Percentiles rank a stretch among this genome's conserved stretches.
Evolutionary conservation across 2,888 invertebrate species (phyloP).

Genomic region (Pyrgus malvae): DNA sequence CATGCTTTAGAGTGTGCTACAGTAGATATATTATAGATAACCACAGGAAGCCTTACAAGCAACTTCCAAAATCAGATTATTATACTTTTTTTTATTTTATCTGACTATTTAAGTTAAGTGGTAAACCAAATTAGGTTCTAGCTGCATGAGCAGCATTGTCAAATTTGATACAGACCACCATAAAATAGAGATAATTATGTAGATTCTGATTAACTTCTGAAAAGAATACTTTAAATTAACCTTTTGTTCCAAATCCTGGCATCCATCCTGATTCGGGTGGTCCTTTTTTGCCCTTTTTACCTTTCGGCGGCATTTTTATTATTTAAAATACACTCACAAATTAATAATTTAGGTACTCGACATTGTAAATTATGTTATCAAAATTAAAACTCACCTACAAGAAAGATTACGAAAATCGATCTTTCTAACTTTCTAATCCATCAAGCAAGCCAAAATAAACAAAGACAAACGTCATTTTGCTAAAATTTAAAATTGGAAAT

Average conservation of each 20-base stretch:
- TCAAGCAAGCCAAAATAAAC: conserved; percentile 18
- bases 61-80: no score
- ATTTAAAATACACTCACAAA: conserved; percentile 33
- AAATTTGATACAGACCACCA: no score
- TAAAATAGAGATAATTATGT: no score
- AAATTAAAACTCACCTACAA: conserved; percentile 36
- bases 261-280: conserved; percentile 74
- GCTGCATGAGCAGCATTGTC: no score
- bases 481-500: conserved; percentile 31
- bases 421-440: conserved; percentile 18
- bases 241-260: conserved; percentile 74
- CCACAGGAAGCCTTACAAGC: no score
- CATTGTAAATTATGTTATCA: conserved; percentile 34
- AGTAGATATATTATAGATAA: no score
- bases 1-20: no score
- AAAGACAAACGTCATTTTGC: no score
- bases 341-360: conserved; percentile 36
- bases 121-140: no score
- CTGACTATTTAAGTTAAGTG: no score
- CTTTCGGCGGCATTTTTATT: conserved; percentile 61
- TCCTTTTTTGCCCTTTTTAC: conserved; percentile 57
- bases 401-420: conserved; percentile 30
- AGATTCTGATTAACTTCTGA: conserved; percentile 9
- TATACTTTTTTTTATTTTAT: no score
- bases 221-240: conserved; percentile 30